Conservation (phyloP, 2,888 invertebrate genomes). For the Pseudococcus longispinus region DNA sequence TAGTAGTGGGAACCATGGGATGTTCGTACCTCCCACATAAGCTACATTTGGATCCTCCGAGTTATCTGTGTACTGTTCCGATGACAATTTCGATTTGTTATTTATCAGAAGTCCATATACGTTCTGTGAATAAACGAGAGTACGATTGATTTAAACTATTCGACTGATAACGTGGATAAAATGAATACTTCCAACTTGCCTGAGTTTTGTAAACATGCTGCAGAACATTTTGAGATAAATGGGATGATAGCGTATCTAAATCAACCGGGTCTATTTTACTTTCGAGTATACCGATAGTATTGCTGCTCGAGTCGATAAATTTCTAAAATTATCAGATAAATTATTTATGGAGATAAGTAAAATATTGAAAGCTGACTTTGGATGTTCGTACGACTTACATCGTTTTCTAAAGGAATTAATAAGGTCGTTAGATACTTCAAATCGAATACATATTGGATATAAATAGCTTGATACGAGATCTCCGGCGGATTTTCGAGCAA, state of each 20-base stretch:
- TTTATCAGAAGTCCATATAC: conserved; percentile 47
- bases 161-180: background rate
- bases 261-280: conserved; percentile 54
- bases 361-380: background rate
- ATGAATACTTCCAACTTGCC: background rate
- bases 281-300: conserved; percentile 19
- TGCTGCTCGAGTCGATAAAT: background rate
- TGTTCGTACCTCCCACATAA: background rate
- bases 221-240: conserved; percentile 48
- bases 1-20: conserved; percentile 49
- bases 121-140: background rate
- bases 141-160: background rate
- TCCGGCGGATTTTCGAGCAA: background rate
- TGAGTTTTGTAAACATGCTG: conserved; percentile 46
- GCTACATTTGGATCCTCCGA: conserved; percentile 45
- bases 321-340: conserved; percentile 2
- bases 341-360: background rate
- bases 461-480: conserved; percentile 18
- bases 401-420: conserved; percentile 48
- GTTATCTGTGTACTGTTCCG: conserved; percentile 34
- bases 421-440: conserved; percentile 41
- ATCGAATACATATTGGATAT: conserved; percentile 50
- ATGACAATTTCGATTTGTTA: conserved; percentile 10
- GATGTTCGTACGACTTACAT: background rate
- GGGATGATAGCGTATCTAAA: conserved; percentile 14